Percentiles rank a stretch among this genome's conserved stretches.
Evolutionary conservation across 2,797 vertebrate genomes (phyloP).

Genomic region (Arrhamphus sclerolepis): DNA sequence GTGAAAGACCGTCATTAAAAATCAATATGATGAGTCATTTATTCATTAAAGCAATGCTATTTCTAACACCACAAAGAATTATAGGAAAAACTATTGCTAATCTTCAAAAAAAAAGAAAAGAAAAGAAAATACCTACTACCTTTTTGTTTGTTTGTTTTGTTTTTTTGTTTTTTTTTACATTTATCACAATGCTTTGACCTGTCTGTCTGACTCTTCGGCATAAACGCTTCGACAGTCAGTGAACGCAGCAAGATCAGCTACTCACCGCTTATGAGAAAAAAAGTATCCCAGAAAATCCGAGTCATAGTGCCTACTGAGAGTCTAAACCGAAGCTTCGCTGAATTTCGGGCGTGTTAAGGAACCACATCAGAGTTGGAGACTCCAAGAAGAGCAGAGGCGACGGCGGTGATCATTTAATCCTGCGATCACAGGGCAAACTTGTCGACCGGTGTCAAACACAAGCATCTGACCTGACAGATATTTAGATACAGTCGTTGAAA

Average conservation of each 20-base stretch:
- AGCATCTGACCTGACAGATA: conserved; percentile 4
- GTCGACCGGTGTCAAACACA: conserved; percentile 3
- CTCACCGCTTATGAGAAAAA: conserved; percentile 79
- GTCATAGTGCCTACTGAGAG: conserved; percentile 61
- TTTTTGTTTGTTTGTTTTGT: too few relatives aligned
- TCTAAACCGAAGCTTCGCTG: conserved; percentile 21
- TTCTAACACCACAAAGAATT: background rate
- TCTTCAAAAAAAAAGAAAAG: background rate
- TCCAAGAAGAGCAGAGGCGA: conserved; percentile 14
- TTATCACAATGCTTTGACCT: too few relatives aligned
- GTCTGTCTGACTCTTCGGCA: background rate
- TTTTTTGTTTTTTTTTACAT: too few relatives aligned
- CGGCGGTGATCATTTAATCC: conserved; percentile 23
- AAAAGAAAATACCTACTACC: too few relatives aligned
- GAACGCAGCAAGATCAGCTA: background rate
- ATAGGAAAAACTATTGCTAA: background rate
- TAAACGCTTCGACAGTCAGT: background rate
- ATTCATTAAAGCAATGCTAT: background rate
- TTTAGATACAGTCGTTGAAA: background rate
- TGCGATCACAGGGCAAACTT: conserved; percentile 18
- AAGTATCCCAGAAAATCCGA: conserved; percentile 75
- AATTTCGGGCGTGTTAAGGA: conserved; percentile 35
- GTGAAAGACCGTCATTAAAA: background rate
- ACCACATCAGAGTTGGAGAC: conserved; percentile 45
- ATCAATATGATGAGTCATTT: background rate